Conservation (phyloP, 2,888 invertebrate genomes). For the Arrhopalites spinosus region DNA sequence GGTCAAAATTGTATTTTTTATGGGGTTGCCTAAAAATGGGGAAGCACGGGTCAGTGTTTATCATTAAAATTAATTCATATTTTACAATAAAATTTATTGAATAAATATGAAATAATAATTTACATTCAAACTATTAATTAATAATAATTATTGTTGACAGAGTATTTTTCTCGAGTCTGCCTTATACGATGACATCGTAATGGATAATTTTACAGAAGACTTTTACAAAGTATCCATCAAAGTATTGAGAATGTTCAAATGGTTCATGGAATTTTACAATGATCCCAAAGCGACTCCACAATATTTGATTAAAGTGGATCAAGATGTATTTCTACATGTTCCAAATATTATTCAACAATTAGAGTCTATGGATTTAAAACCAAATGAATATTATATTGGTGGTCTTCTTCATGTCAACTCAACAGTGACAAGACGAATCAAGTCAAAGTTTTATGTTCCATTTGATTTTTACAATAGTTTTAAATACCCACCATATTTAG, state of each 20-base stretch:
- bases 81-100: neutral
- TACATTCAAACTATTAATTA: no score
- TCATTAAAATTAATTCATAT: neutral
- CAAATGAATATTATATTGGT: neutral
- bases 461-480: slow-evolving; percentile 53
- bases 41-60: neutral
- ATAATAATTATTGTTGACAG: no score
- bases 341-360: neutral
- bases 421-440: neutral
- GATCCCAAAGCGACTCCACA: neutral
- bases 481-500: slow-evolving; percentile 58
- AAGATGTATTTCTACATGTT: slow-evolving; percentile 2
- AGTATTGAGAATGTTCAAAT: slow-evolving; percentile 4
- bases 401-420: neutral
- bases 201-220: slow-evolving; percentile 2
- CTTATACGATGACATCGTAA: neutral
- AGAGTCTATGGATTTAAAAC: neutral
- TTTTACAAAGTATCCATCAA: neutral
- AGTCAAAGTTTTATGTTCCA: slow-evolving; percentile 58
- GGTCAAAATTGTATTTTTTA: slow-evolving; percentile 1
- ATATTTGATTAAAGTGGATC: slow-evolving; percentile 10
- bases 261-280: slow-evolving; percentile 4
- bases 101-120: neutral
- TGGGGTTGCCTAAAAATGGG: slow-evolving; percentile 8
- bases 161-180: neutral